Conservation (phyloP, 2,888 invertebrate species). For the Theretra japonica region DNA sequence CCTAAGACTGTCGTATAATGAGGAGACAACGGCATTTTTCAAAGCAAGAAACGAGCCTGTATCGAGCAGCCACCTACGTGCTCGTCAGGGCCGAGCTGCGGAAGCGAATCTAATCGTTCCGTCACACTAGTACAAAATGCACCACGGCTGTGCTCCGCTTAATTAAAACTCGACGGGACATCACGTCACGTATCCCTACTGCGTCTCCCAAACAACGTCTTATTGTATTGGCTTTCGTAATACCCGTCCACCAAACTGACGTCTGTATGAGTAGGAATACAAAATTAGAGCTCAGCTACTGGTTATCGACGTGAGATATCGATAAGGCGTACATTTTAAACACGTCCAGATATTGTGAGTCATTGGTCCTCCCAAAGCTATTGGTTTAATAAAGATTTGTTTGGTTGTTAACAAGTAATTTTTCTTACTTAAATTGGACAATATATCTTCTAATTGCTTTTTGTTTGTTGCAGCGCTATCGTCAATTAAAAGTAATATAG, state of each 20-base stretch:
- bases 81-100: slow-evolving; percentile 56
- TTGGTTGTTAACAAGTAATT: slow-evolving; percentile 23
- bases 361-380: not conserved
- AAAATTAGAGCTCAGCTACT: slow-evolving; percentile 71
- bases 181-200: slow-evolving; percentile 69
- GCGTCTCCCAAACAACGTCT: slow-evolving; percentile 66
- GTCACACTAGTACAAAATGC: slow-evolving; percentile 77
- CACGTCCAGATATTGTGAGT: not conserved
- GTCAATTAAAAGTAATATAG: slow-evolving; percentile 95
- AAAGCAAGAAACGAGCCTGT: slow-evolving; percentile 73
- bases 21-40: slow-evolving; percentile 74
- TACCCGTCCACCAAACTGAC: slow-evolving; percentile 55
- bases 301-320: slow-evolving; percentile 64
- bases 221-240: slow-evolving; percentile 69
- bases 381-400: slow-evolving; percentile 26
- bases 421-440: slow-evolving; percentile 30
- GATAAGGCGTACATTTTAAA: slow-evolving; percentile 64
- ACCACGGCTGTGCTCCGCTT: slow-evolving; percentile 72
- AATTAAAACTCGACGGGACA: slow-evolving; percentile 80
- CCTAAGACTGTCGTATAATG: slow-evolving; percentile 74
- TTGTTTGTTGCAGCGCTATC: slow-evolving; percentile 90
- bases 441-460: slow-evolving; percentile 28
- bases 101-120: slow-evolving; percentile 77
- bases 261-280: slow-evolving; percentile 65
- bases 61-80: slow-evolving; percentile 79